These are phyloP conservation scores for Steatocranus sp. DNA, from an alignment of 2,797 vertebrate genomes.

Conservation along the genomic window DNA sequence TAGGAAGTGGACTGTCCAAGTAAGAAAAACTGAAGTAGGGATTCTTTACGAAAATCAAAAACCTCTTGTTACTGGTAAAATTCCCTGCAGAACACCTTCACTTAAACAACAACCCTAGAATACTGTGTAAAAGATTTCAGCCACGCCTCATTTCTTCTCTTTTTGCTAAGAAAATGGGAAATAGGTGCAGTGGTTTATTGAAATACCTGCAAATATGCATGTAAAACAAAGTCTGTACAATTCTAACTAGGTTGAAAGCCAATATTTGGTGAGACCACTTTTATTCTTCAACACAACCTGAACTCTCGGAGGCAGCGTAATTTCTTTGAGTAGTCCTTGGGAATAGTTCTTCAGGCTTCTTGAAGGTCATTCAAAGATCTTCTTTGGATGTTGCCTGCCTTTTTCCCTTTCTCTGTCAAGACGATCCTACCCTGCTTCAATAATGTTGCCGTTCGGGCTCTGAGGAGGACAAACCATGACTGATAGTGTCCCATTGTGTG, in stretches of 20 bases:
- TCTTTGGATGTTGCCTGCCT: not conserved
- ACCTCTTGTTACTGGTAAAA: not conserved
- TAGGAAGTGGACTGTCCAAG: not conserved
- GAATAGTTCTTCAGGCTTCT: not conserved
- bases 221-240: not conserved
- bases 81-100: not conserved
- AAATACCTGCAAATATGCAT: not conserved
- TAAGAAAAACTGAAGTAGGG: not conserved
- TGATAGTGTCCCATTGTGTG: not conserved
- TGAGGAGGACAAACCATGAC: not conserved
- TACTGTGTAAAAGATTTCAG: not conserved
- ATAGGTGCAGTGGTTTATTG: not conserved
- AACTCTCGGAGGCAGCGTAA: not conserved
- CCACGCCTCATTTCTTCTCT: rapidly evolving
- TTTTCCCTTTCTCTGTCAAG: not conserved
- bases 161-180: not conserved
- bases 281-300: not conserved
- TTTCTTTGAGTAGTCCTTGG: not conserved
- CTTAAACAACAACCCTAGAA: not conserved
- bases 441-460: not conserved
- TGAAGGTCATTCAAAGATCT: not conserved
- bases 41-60: not conserved
- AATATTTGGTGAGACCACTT: not conserved
- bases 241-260: not conserved
- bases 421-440: not conserved